Evolutionary conservation across 2,888 invertebrate genomes (phyloP), one percentile per base, ranked within the genome.

Genomic region (Galerucella calmariensis): DNA sequence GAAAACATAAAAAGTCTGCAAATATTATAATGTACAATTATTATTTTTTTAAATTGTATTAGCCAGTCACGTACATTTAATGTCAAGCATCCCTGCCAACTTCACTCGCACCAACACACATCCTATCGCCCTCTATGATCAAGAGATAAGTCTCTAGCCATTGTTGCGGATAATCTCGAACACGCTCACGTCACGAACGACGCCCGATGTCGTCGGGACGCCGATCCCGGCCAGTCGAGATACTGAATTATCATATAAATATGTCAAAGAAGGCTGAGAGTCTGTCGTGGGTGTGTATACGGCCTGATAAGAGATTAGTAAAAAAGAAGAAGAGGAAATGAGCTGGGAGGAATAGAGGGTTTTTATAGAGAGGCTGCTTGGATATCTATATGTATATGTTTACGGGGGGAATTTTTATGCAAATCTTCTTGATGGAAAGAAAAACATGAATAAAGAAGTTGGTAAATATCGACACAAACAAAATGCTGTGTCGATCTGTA

Each of bases 161-260:
- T 85, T 85, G 84, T 85, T 82, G 79, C 78, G 80, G 82, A 82
- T 86, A 86, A 86, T 86, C 86, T 86, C 84, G 76, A 82, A 81
- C 86, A 86, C 86, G 82, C 85, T 83, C 82, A 83, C 79, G 79
- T 80, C 80, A 81, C 80, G 77, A 70, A 73, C 77, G 76, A 76
- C 75, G 80, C 76, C 10, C 80, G 80, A 80, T 76, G 78, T 80
- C 78, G 77, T 76, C 79, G 74, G 72, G 73, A 69, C 73, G 73
- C 20, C n/a, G 63, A 73, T 63, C 68, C 66, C 70, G 69, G 63
- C 70, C 68, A 46, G 48, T 58, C 72, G 65, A 75, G 77, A 74
- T 75, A 73, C 80, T 72, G 81, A 80, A 82, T 83, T 82, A 82
- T 82, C 82, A 82, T 83, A 82, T 82, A 81, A 82, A 83, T 83